Evolutionary conservation across 2,888 invertebrate genomes (phyloP), one percentile per base, ranked within the genome.

Genomic region (Campoletis raptor): DNA sequence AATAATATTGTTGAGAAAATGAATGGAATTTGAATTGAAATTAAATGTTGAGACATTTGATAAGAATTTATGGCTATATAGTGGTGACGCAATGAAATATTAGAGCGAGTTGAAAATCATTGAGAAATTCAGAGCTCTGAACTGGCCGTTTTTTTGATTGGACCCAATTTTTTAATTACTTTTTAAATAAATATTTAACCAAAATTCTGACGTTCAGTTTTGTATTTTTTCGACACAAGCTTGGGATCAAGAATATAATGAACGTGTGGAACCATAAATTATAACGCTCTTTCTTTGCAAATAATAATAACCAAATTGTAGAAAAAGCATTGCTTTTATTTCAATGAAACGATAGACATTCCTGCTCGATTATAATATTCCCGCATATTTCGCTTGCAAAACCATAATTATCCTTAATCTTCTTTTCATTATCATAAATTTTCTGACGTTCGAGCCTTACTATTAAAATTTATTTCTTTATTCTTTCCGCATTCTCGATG

Each of bases 401-500:
- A n/a, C 37, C n/a, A 24, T 57, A 18, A 10, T 79, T 15, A 9
- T 64, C 37, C 21, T 54, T 40, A 42, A 21, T 66, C 15, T 0
- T 45, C 21, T 12, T 66, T 52, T 54, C 52, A 10, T 40, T 40
- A 67, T 67, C 48, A 15, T 67, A 30, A 42, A 36, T 61, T 76
- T 74, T 30, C 67, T 67, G 42, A 15, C 48, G 10, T 66, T 61
- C 36, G 52, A 45, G 9, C 52, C 54, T 66, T 48, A 12, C 15
- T 45, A 30, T 66, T 81, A 18, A 9, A 15, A 64, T 52, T 30
- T 1, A 61, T 40, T 54, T 18, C 57, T 61, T 48, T 42, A 52
- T 69, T 45, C 72, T 42, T 54, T 74, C 70, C 54, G 40, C 66
- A 52, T 77, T 74, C 76, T 69, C 74, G 66, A 69, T 66, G 72